Evolutionary conservation across 2,113 vertebrate genomes (phyloP).

Genomic region (Butorides virescens): DNA sequence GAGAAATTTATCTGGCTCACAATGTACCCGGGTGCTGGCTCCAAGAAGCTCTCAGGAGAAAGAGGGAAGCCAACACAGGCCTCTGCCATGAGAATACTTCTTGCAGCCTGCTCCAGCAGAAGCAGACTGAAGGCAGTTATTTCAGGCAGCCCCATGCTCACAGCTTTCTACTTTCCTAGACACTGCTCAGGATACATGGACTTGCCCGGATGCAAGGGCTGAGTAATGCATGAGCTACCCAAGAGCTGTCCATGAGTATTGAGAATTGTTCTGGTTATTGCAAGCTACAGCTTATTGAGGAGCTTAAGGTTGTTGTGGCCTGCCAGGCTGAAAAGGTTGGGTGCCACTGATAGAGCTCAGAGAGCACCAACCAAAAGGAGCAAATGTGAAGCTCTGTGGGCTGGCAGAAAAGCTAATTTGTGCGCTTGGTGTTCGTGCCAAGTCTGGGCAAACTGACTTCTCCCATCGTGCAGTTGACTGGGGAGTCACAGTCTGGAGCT

Average conservation of each 20-base stretch:
- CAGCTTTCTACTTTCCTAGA: background rate
- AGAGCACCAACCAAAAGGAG: background rate
- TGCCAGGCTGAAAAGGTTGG: background rate
- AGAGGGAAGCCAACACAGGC: background rate
- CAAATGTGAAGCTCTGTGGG: background rate
- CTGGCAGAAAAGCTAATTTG: background rate
- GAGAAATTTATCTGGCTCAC: background rate
- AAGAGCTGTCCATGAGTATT: background rate
- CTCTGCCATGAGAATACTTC: background rate
- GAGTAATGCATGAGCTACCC: background rate
- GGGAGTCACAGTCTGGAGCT: background rate
- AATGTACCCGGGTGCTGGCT: background rate
- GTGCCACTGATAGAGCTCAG: background rate
- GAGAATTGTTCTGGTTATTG: background rate
- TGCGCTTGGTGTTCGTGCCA: background rate
- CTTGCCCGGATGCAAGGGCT: background rate
- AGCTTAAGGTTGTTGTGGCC: background rate
- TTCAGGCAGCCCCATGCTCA: background rate
- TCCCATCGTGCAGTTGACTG: background rate
- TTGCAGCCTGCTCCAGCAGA: background rate
- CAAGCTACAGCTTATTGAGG: background rate
- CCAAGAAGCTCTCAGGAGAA: background rate
- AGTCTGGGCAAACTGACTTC: background rate
- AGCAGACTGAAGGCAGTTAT: background rate
- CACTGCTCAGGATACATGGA: background rate